phyloP scores from a whole-genome alignment of 2,797 vertebrate species.

The Bufotes viridis region DNA sequence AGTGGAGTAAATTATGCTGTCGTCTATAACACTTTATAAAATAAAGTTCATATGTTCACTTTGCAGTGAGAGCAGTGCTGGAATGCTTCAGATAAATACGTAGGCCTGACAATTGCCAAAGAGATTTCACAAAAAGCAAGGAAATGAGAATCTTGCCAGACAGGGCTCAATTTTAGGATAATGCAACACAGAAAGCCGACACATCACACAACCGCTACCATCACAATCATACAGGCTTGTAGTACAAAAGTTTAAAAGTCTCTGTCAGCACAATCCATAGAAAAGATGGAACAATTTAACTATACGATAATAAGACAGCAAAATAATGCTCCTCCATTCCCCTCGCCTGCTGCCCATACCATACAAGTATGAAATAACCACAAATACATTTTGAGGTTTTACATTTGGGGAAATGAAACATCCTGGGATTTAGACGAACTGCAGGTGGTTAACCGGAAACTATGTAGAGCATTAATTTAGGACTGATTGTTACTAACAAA shows the following conservation, averaged over 20 bases:
- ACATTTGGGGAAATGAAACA: background rate
- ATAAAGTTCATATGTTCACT: background rate
- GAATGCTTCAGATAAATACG: background rate
- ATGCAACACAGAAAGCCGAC: background rate
- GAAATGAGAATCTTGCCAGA: background rate
- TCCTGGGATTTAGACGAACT: background rate
- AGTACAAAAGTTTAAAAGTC: conserved; percentile 12
- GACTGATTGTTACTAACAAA: background rate
- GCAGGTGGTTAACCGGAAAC: background rate
- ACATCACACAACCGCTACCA: background rate
- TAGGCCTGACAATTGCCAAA: background rate
- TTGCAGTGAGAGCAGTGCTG: background rate
- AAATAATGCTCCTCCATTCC: background rate
- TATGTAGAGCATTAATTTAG: background rate
- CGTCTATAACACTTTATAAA: background rate
- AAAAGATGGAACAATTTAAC: background rate
- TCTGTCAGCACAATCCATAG: background rate
- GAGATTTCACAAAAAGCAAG: conserved; percentile 13
- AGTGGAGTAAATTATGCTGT: background rate
- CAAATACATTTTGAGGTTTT: background rate
- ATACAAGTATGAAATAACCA: background rate
- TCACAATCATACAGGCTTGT: background rate
- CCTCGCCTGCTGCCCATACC: background rate
- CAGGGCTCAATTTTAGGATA: conserved; percentile 8
- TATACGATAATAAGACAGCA: background rate